These are phyloP conservation scores for Octodon degus DNA, from an alignment of 2,113 vertebrate species.

Conservation along the genomic window DNA sequence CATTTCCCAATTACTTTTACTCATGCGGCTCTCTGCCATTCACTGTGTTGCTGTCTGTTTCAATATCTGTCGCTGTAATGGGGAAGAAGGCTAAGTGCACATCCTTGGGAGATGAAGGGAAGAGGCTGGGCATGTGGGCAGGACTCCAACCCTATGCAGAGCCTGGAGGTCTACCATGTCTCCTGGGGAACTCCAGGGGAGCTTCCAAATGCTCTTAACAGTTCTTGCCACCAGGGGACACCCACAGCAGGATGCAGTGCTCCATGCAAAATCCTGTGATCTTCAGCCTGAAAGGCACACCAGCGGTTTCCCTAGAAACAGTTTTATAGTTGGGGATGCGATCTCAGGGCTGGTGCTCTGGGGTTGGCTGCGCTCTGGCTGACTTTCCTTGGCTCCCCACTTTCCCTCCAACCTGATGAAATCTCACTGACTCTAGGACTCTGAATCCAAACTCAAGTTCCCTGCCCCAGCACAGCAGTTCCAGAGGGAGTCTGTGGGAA, in stretches of 20 bases:
- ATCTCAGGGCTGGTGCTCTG: neutral
- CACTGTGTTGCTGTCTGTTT: neutral
- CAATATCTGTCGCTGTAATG: neutral
- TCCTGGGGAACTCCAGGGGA: neutral
- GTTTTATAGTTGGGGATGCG: neutral
- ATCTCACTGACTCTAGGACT: neutral
- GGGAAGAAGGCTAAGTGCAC: neutral
- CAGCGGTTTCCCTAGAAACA: slow-evolving; percentile 56
- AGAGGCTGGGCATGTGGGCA: neutral
- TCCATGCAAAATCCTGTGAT: neutral
- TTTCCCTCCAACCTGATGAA: neutral
- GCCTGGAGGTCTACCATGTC: neutral
- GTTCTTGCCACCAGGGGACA: slow-evolving; percentile 5
- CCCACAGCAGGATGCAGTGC: neutral
- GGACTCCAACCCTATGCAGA: neutral
- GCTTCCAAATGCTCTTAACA: neutral
- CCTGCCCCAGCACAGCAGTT: neutral
- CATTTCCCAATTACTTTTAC: slow-evolving; percentile 29
- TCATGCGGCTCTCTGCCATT: neutral
- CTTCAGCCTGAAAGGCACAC: neutral
- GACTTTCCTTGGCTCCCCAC: neutral
- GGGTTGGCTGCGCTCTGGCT: neutral
- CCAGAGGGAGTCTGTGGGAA: neutral
- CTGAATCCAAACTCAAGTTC: neutral
- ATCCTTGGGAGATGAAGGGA: neutral